Conservation (phyloP, 2,888 invertebrate species). For the Drosophila subquinaria region DNA sequence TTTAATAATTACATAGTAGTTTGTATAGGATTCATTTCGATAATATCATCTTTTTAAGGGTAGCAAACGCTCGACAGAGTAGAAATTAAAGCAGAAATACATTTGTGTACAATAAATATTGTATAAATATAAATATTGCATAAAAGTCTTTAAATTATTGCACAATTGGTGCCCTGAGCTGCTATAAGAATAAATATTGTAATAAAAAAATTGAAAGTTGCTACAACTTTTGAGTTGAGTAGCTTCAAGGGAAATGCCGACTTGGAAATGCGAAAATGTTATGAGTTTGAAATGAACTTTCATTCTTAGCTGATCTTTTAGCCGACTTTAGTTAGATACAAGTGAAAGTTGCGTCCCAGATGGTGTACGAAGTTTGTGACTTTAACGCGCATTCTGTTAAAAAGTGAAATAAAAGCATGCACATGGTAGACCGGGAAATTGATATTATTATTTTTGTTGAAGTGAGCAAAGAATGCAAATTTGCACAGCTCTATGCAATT, state of each 20-base stretch:
- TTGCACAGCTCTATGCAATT: slow-evolving; percentile 73
- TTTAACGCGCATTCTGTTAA: slow-evolving; percentile 46
- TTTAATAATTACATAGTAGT: too few relatives aligned
- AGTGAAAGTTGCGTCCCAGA: slow-evolving; percentile 74
- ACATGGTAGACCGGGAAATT: slow-evolving; percentile 40
- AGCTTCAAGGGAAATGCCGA: slow-evolving; percentile 39
- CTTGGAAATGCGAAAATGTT: slow-evolving; percentile 48
- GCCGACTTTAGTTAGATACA: slow-evolving; percentile 27
- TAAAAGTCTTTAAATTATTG: slow-evolving; percentile 15
- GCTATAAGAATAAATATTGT: not conserved
- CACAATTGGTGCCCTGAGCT: slow-evolving; percentile 32
- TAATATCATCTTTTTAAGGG: too few relatives aligned
- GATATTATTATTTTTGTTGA: slow-evolving; percentile 38
- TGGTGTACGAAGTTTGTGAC: slow-evolving; percentile 74
- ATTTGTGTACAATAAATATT: not conserved
- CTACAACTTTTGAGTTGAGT: slow-evolving; percentile 49
- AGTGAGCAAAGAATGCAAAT: slow-evolving; percentile 58
- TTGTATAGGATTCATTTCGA: too few relatives aligned
- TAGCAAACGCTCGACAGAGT: too few relatives aligned
- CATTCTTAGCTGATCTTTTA: slow-evolving; percentile 17
- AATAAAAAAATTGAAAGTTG: slow-evolving; percentile 35
- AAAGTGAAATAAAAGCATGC: slow-evolving; percentile 45
- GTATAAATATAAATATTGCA: not conserved
- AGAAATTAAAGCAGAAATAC: too few relatives aligned
- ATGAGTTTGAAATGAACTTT: slow-evolving; percentile 51